Conservation (phyloP, 64 coral and sea anemone species). For the Montipora efflorescens region DNA sequence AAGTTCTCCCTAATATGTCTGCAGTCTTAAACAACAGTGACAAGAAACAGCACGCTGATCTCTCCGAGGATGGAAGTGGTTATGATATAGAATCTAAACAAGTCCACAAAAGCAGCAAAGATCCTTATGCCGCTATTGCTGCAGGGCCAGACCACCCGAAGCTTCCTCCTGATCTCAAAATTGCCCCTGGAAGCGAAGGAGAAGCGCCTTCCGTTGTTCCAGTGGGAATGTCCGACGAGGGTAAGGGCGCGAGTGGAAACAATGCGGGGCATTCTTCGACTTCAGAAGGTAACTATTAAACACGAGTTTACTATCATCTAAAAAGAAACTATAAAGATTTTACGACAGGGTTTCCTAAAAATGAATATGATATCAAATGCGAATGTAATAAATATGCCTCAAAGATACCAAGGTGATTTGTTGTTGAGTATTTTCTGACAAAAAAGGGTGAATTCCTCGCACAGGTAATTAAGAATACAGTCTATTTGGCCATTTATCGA, state of each 20-base stretch:
- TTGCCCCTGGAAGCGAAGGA: conserved; percentile 39
- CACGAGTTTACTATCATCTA: no score
- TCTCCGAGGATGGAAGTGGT: conserved; percentile 40
- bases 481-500: no score
- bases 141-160: conserved; percentile 70
- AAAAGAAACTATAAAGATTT: not conserved
- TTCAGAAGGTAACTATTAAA: conserved; percentile 1
- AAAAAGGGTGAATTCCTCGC: no score
- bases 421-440: no score
- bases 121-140: conserved; percentile 76
- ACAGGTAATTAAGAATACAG: no score
- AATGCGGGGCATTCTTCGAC: not conserved
- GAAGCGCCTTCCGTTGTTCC: conserved; percentile 46
- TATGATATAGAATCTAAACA: not conserved
- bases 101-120: conserved; percentile 19
- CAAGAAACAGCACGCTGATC: not conserved
- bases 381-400: no score
- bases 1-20: conserved; percentile 6
- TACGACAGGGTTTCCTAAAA: no score
- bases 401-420: no score
- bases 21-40: not conserved
- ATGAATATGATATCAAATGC: no score
- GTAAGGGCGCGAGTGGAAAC: not conserved
- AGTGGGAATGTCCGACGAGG: conserved; percentile 46
- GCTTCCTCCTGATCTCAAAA: conserved; percentile 62